Percentiles rank a stretch among this genome's conserved stretches.
phyloP scores from a whole-genome alignment of 2,797 vertebrate genomes.

The Paratrypauchen microcephalus region DNA sequence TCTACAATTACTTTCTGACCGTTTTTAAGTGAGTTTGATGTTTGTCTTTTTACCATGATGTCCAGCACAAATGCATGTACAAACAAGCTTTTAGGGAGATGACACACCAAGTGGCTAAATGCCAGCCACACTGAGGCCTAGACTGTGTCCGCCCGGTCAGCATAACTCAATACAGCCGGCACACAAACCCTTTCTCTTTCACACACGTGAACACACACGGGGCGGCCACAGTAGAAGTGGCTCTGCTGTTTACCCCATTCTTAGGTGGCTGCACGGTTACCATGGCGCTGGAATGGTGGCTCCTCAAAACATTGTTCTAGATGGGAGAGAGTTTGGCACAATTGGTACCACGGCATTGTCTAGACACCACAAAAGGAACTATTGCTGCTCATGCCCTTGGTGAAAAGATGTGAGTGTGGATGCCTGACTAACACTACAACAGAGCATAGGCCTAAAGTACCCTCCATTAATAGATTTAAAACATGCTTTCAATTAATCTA shows the following conservation, averaged over 20 bases:
- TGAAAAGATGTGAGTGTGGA: constrained; percentile 38
- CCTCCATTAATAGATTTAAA: not conserved
- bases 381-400: constrained; percentile 48
- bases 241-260: constrained; percentile 69
- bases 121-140: constrained; percentile 67
- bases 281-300: constrained; percentile 57
- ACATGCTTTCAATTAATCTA: not conserved
- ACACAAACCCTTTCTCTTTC: constrained; percentile 31
- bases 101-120: constrained; percentile 72
- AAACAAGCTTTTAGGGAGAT: constrained; percentile 35
- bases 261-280: constrained; percentile 69
- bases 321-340: constrained; percentile 53
- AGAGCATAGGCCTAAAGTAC: too few relatives aligned
- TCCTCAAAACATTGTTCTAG: constrained; percentile 67
- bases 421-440: constrained; percentile 7
- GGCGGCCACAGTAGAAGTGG: constrained; percentile 61
- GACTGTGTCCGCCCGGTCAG: constrained; percentile 69
- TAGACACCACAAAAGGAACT: constrained; percentile 57
- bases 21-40: not conserved
- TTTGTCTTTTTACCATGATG: constrained; percentile 6
- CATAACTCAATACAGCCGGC: constrained; percentile 65
- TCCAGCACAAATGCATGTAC: constrained; percentile 26
- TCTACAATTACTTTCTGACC: not conserved
- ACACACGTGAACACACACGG: constrained; percentile 32
- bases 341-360: constrained; percentile 64